phyloP scores from a whole-genome alignment of 92 coral and sea anemone genomes.

The Paragorgia papillata region DNA sequence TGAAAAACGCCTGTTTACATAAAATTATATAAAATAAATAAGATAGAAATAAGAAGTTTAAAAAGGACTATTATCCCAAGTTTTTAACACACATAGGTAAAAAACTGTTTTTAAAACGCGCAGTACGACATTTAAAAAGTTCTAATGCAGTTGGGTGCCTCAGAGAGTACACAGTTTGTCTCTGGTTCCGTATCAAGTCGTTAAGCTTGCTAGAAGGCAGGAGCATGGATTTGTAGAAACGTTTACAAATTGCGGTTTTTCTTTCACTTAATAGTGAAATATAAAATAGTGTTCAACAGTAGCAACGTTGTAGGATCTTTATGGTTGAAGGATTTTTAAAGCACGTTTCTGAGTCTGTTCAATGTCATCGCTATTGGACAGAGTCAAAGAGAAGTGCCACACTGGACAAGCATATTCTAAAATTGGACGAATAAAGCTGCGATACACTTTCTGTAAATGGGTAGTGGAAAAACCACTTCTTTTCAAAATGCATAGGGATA shows the following conservation, averaged over 20 bases:
- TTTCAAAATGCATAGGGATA: constrained; percentile 12
- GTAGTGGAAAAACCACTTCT: constrained; percentile 30
- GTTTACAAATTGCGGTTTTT: constrained; percentile 8
- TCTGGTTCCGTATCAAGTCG: constrained; percentile 24
- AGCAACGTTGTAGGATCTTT: constrained; percentile 13
- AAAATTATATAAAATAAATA: neutral
- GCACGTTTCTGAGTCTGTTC: constrained; percentile 40
- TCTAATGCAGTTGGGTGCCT: neutral
- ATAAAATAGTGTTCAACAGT: constrained; percentile 23
- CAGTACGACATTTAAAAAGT: constrained; percentile 30
- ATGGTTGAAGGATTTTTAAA: neutral
- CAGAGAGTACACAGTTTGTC: neutral
- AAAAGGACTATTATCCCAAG: neutral
- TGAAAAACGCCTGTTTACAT: neutral
- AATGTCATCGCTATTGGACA: constrained; percentile 30
- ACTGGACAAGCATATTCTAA: constrained; percentile 48
- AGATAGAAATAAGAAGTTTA: neutral
- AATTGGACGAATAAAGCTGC: constrained; percentile 11
- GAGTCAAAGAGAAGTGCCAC: constrained; percentile 45
- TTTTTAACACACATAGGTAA: constrained; percentile 22
- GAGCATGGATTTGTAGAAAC: constrained; percentile 22
- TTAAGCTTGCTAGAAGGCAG: constrained; percentile 10
- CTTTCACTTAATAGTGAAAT: constrained; percentile 25
- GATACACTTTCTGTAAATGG: constrained; percentile 18
- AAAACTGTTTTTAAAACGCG: constrained; percentile 27